These are phyloP conservation scores for Plecotus auritus DNA, from an alignment of 2,113 vertebrate genomes.

Conservation along the genomic window DNA sequence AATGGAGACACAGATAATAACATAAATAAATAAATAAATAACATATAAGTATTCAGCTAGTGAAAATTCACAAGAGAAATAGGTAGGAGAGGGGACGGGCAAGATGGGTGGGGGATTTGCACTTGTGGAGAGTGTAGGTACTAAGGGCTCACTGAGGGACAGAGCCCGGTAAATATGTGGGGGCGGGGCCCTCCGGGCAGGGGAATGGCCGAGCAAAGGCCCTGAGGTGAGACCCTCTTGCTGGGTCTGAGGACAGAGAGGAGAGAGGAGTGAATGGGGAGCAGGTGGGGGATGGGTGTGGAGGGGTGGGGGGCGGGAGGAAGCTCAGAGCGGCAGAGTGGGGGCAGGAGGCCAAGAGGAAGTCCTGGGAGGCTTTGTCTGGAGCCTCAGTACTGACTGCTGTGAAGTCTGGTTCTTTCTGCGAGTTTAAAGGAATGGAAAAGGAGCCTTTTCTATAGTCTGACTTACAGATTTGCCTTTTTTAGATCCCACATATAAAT, in stretches of 20 bases:
- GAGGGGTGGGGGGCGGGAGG: neutral
- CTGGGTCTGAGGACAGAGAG: no score
- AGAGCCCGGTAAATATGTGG: rapidly evolving
- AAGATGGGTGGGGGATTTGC: neutral
- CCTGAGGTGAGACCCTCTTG: rapidly evolving
- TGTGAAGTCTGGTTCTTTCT: rapidly evolving
- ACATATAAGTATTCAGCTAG: neutral
- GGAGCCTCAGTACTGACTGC: rapidly evolving
- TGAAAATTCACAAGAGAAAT: neutral
- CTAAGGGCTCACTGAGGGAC: neutral
- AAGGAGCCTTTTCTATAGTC: neutral
- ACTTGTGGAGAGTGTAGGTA: neutral
- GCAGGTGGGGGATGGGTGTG: rapidly evolving
- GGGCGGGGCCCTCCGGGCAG: no score
- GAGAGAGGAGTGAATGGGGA: neutral
- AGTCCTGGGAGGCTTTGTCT: neutral
- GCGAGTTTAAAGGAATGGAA: neutral
- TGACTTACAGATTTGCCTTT: neutral
- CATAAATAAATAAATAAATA: neutral
- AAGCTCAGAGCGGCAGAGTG: neutral
- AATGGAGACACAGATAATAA: neutral
- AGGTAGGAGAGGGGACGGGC: rapidly evolving
- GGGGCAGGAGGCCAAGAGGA: rapidly evolving
- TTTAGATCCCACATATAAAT: no score
- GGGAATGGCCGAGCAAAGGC: neutral